Percentiles rank a stretch among this genome's conserved stretches.
These are phyloP conservation scores for Perizoma flavofasciatum DNA, from an alignment of 2,888 invertebrate species.

Conservation along the genomic window DNA sequence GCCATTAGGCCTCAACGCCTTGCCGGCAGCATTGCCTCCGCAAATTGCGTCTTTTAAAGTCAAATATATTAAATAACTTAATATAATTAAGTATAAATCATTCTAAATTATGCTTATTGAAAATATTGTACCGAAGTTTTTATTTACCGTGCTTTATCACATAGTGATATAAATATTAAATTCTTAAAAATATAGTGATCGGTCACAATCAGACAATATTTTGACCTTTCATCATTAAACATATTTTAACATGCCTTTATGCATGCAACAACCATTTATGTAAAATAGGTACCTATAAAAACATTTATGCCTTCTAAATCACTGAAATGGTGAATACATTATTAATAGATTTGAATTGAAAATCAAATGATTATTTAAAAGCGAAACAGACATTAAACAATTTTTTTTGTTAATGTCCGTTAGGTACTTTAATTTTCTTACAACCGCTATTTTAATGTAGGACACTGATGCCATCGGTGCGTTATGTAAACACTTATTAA, in stretches of 20 bases:
- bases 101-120: constrained; percentile 60
- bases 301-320: constrained; percentile 42
- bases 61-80: constrained; percentile 51
- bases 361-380: constrained; percentile 24
- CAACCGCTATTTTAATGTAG: too few species aligned
- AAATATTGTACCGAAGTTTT: constrained; percentile 46
- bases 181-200: constrained; percentile 53
- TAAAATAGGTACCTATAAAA: constrained; percentile 35
- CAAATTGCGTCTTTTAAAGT: constrained; percentile 27
- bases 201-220: constrained; percentile 51
- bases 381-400: not conserved
- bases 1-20: constrained; percentile 20
- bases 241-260: constrained; percentile 14
- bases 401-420: too few species aligned
- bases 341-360: constrained; percentile 16
- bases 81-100: constrained; percentile 72
- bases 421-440: too few species aligned
- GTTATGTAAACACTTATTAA: too few species aligned
- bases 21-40: constrained; percentile 21
- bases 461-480: too few species aligned
- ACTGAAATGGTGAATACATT: too few species aligned
- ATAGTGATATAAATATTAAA: constrained; percentile 63
- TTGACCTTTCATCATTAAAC: constrained; percentile 62
- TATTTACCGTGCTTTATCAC: constrained; percentile 56
- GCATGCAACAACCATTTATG: too few species aligned